phyloP scores from a whole-genome alignment of 2,888 invertebrate species.

The Clepsis dumicolana region DNA sequence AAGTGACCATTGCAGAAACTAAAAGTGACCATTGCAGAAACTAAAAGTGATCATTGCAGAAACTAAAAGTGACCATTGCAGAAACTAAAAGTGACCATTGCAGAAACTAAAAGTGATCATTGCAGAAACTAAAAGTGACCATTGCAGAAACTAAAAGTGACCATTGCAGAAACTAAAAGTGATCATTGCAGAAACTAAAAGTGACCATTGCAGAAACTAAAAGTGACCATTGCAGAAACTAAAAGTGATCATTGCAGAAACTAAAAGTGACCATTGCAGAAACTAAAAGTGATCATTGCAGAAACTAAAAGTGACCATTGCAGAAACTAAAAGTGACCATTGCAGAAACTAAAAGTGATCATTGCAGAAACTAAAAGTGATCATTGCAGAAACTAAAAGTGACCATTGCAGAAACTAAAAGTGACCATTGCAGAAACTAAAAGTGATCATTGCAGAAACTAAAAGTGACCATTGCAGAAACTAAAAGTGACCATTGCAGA shows the following conservation, averaged over 20 bases:
- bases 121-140: slow-evolving; percentile 4
- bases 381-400: slow-evolving; percentile 4
- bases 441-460: not conserved
- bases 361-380: slow-evolving; percentile 3
- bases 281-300: slow-evolving; percentile 1
- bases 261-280: slow-evolving; percentile 5
- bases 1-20: slow-evolving; percentile 1
- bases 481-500: slow-evolving; percentile 5
- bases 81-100: not conserved
- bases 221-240: slow-evolving; percentile 1
- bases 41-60: slow-evolving; percentile 4
- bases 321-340: slow-evolving; percentile 7
- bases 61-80: slow-evolving; percentile 2
- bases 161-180: slow-evolving; percentile 6
- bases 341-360: slow-evolving; percentile 2
- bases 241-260: slow-evolving; percentile 4
- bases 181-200: slow-evolving; percentile 3
- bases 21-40: slow-evolving; percentile 6
- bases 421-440: slow-evolving; percentile 1
- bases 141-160: slow-evolving; percentile 3
- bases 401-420: slow-evolving; percentile 5
- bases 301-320: not conserved
- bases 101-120: slow-evolving; percentile 5
- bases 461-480: slow-evolving; percentile 6
- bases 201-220: slow-evolving; percentile 1